Percentiles rank a stretch among this genome's conserved stretches.
phyloP scores from a whole-genome alignment of 2,113 vertebrate species.

The Myocastor coypus region DNA sequence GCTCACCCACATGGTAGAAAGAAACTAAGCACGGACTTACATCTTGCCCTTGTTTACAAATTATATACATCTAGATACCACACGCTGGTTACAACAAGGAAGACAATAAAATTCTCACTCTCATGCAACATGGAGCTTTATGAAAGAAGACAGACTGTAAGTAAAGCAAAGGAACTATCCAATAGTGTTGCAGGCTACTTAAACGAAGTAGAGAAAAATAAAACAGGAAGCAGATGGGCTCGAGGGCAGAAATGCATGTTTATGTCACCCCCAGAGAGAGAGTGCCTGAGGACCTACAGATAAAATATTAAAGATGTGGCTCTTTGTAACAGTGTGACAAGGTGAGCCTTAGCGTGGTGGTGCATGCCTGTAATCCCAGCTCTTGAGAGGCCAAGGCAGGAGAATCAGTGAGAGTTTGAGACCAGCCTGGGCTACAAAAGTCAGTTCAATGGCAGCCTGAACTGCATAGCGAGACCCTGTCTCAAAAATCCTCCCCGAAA shows the following conservation, averaged over 20 bases:
- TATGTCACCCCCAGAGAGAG: neutral
- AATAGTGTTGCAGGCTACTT: neutral
- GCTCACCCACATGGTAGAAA: neutral
- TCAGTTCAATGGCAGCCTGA: too few species aligned
- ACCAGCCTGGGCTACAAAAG: too few species aligned
- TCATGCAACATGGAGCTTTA: neutral
- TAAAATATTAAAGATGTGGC: neutral
- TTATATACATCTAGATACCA: neutral
- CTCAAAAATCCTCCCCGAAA: too few species aligned
- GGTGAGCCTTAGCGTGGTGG: too few species aligned
- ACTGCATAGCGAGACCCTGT: too few species aligned
- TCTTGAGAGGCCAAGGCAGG: too few species aligned
- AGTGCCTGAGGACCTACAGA: neutral
- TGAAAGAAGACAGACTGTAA: neutral
- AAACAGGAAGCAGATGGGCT: neutral
- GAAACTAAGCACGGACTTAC: neutral
- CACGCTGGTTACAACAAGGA: neutral
- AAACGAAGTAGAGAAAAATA: conserved; percentile 30
- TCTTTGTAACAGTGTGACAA: neutral
- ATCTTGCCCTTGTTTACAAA: neutral
- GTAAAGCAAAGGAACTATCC: neutral
- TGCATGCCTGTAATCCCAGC: too few species aligned
- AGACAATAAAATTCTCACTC: neutral
- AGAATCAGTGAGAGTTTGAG: too few species aligned
- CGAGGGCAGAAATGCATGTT: neutral